A percentile compares a stretch with the other conserved stretches of the same genome.
Evolutionary conservation across 2,797 vertebrate species (phyloP).

Genomic region (Taenioides sp.): DNA sequence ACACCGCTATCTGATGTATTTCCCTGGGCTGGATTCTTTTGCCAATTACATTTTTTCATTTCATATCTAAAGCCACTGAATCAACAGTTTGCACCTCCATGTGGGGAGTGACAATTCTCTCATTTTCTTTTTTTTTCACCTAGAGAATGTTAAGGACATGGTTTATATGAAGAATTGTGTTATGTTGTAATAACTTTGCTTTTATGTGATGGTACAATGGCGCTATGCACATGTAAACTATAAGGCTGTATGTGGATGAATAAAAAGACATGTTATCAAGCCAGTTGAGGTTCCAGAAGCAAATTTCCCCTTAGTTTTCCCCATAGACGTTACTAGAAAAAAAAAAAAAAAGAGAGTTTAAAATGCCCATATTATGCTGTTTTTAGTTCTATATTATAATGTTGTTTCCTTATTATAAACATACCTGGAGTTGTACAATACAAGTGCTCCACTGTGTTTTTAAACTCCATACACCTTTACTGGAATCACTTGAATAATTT

Average conservation of each 20-base stretch:
- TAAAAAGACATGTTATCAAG: no score
- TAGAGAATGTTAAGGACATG: neutral
- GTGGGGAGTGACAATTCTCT: constrained; percentile 15
- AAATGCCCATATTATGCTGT: no score
- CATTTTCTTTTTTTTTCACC: neutral
- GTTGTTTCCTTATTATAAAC: no score
- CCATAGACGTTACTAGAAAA: neutral
- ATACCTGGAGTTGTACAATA: no score
- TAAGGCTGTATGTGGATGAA: no score
- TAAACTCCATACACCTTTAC: no score
- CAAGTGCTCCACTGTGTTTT: no score
- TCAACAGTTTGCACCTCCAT: constrained; percentile 21
- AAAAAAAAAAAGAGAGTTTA: no score
- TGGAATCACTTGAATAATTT: no score
- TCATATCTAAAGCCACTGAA: constrained; percentile 40
- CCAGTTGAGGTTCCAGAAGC: no score
- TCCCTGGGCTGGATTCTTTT: constrained; percentile 30
- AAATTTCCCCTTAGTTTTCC: neutral
- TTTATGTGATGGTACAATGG: neutral
- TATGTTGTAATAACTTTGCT: neutral
- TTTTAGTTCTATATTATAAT: no score
- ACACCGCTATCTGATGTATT: constrained; percentile 55
- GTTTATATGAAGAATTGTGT: neutral
- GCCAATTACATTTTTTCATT: constrained; percentile 39
- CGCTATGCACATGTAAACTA: neutral